Evolutionary conservation across 2,113 vertebrate species (phyloP), one percentile per base, ranked within the genome.

Genomic region (Lycocorax pyrrhopterus): DNA sequence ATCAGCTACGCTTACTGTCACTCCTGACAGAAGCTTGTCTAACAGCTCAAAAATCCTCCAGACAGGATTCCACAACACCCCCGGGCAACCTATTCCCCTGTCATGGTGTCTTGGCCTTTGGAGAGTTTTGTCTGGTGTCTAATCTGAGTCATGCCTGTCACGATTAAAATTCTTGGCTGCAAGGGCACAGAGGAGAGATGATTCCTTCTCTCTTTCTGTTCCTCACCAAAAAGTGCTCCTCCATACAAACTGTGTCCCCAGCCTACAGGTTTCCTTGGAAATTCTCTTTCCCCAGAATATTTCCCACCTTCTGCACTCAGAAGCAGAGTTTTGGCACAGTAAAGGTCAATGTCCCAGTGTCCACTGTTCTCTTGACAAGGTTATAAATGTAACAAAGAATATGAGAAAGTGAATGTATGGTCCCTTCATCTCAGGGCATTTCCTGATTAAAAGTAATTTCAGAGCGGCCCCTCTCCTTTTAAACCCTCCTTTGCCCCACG

Each of bases 11-110:
- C 67, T 92, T 30, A 66, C 78, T 77, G 86, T 93, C 83, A 47
- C 64, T 90, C 64, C 64, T 92, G 76, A 63, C 63, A 59, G 67
- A 58, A 3, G 2, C 55, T 88, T 93, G 68, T 87, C 89, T 92
- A 67, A 93, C 43, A 67, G 83, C 56, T 86, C 86, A 94, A n/a
- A 93, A 93, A 93, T 87, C 83, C 35, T 74, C 64, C 90, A 95
- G 93, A 92, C 93, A 56, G 2, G 2, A 81, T 92, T 92, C 95
- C 89, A 75, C 94, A 94, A 90, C 76, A 84, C 37, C 83, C 89
- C 47, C 3, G 0, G 76, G 89, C 49, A 9, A 90, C 76, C 41
- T 52, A 37, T 47, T 95, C 59, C 41, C 39, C 12, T 86, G 72
- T 44, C 12, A 0, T 26, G 83, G 72, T 93, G 76, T 88, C 59